phyloP scores from a whole-genome alignment of 2,113 vertebrate genomes.

The Salvelinus sp. region DNA sequence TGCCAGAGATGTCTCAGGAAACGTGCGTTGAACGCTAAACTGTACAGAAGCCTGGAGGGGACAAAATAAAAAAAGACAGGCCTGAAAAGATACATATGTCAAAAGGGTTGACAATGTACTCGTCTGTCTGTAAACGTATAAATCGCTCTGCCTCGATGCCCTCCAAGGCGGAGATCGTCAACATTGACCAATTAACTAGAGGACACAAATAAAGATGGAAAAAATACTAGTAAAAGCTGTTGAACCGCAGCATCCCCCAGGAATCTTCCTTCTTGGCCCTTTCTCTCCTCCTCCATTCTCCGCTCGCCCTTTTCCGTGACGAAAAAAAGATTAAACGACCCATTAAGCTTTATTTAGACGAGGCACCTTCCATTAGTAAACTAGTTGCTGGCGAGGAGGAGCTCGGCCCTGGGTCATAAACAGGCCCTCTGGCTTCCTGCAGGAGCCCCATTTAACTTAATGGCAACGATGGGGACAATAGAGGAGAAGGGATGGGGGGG shows the following conservation, averaged over 20 bases:
- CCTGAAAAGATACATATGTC: conserved; percentile 12
- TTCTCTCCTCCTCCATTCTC: conserved; percentile 32
- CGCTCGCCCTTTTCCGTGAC: conserved; percentile 54
- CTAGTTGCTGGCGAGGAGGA: conserved; percentile 77
- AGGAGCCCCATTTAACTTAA: conserved; percentile 83
- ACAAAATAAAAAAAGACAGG: conserved; percentile 36
- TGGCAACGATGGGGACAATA: conserved; percentile 73
- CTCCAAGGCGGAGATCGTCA: conserved; percentile 41
- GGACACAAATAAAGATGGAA: conserved; percentile 38
- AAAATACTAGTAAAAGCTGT: conserved; percentile 37
- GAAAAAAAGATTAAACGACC: conserved; percentile 81
- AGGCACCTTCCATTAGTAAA: conserved; percentile 83
- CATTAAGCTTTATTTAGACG: conserved; percentile 89
- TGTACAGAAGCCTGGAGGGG: conserved; percentile 90
- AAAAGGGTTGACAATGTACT: no score
- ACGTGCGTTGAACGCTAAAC: conserved; percentile 95
- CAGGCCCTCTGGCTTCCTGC: conserved; percentile 74
- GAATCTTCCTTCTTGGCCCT: conserved; percentile 60
- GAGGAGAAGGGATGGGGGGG: conserved; percentile 50
- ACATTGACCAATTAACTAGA: conserved; percentile 42
- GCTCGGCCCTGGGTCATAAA: conserved; percentile 81
- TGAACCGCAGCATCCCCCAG: conserved; percentile 49
- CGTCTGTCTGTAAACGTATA: conserved; percentile 14
- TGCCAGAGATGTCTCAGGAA: conserved; percentile 96
- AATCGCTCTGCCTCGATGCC: conserved; percentile 34